Conservation (phyloP, 2,888 invertebrate genomes). For the Agapetus fuscipes region DNA sequence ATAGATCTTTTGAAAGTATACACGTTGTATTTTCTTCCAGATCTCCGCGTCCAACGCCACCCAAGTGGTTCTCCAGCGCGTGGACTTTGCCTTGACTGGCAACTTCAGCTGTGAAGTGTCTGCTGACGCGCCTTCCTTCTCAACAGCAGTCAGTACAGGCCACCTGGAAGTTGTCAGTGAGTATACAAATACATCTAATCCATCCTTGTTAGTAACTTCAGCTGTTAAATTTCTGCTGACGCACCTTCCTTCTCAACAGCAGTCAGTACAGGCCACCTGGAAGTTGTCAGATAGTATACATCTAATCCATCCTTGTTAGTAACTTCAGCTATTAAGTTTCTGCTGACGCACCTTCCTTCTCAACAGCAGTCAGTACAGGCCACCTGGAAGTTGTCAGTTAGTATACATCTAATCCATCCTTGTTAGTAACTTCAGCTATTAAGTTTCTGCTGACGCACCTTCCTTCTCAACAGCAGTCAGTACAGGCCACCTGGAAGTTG, state of each 20-base stretch:
- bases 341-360: no score
- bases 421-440: no score
- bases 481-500: no score
- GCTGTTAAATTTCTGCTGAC: constrained; percentile 60
- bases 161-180: constrained; percentile 64
- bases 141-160: constrained; percentile 53
- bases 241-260: constrained; percentile 57
- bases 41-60: constrained; percentile 57
- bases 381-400: no score
- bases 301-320: no score
- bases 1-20: no score
- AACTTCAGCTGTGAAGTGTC: constrained; percentile 65
- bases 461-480: no score
- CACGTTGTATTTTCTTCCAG: constrained; percentile 46
- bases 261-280: constrained; percentile 53
- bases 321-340: no score
- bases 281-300: constrained; percentile 57
- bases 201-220: constrained; percentile 63
- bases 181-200: no score
- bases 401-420: no score
- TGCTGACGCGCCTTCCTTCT: constrained; percentile 58
- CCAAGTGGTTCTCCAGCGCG: constrained; percentile 56
- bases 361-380: no score
- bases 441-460: no score
- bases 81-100: constrained; percentile 56